Evolutionary conservation across 2,888 invertebrate genomes (phyloP).

Genomic region (Polydrusus pterygomalis): DNA sequence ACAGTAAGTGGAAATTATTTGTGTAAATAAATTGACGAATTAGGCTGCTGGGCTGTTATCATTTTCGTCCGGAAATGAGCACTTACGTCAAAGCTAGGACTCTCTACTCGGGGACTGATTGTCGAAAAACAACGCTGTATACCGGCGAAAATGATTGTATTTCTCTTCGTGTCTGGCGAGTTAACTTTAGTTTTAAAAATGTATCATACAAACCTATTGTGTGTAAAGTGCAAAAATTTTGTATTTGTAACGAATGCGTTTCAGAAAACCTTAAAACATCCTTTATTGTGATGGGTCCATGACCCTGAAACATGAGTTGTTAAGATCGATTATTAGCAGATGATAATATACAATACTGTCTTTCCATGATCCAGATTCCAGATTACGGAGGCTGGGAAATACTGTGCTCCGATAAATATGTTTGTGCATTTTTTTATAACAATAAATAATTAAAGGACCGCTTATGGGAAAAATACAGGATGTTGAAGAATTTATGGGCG

Average conservation of each 20-base stretch:
- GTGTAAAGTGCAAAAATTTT: too few species aligned
- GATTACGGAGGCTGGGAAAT: too few species aligned
- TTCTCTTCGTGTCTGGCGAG: too few species aligned
- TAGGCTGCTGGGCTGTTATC: background rate
- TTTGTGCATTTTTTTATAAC: too few species aligned
- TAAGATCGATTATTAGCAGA: conserved; percentile 12
- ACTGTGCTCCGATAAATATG: too few species aligned
- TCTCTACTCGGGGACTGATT: conserved; percentile 3
- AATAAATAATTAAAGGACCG: too few species aligned
- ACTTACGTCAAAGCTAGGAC: conserved; percentile 18
- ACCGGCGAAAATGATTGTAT: background rate
- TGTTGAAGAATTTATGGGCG: too few species aligned
- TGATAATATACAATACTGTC: background rate
- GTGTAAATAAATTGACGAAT: conserved; percentile 4
- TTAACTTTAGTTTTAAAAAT: too few species aligned
- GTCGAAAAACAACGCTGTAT: conserved; percentile 1
- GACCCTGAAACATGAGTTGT: conserved; percentile 10
- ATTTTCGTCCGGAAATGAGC: conserved; percentile 2
- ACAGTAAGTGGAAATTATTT: background rate
- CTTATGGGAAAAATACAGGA: too few species aligned
- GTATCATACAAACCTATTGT: too few species aligned
- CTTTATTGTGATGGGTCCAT: conserved; percentile 6
- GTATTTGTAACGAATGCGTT: background rate
- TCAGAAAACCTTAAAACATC: background rate
- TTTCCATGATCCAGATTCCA: background rate